phyloP scores from a whole-genome alignment of 2,113 vertebrate genomes.

The Dipodomys ordii region DNA sequence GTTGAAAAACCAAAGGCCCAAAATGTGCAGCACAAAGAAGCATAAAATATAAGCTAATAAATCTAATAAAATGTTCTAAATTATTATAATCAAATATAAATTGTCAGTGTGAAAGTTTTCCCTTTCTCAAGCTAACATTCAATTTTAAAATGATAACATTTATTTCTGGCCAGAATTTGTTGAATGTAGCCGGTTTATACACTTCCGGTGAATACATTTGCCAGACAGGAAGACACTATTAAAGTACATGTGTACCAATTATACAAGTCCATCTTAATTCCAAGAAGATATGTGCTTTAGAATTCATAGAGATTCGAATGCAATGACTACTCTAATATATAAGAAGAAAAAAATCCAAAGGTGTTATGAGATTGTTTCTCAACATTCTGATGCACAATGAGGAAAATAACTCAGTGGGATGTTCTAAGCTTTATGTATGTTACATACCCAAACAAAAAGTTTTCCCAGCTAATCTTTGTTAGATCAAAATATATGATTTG shows the following conservation, averaged over 20 bases:
- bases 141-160: neutral
- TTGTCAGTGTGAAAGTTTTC: neutral
- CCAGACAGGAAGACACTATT: neutral
- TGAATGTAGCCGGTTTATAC: neutral
- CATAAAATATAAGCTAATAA: neutral
- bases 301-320: neutral
- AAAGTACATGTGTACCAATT: neutral
- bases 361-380: too few relatives aligned
- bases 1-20: neutral
- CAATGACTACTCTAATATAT: too few relatives aligned
- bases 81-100: neutral
- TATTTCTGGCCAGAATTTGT: neutral
- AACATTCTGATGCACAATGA: neutral
- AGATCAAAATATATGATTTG: neutral
- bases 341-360: too few relatives aligned
- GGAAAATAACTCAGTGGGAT: neutral
- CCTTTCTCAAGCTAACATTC: neutral
- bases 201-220: neutral
- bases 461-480: neutral
- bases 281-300: neutral
- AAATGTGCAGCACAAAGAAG: neutral
- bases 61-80: neutral
- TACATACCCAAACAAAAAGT: neutral
- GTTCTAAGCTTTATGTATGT: neutral
- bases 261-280: neutral